Evolutionary conservation across 2,888 invertebrate genomes (phyloP).

Genomic region (Athalia cordata): DNA sequence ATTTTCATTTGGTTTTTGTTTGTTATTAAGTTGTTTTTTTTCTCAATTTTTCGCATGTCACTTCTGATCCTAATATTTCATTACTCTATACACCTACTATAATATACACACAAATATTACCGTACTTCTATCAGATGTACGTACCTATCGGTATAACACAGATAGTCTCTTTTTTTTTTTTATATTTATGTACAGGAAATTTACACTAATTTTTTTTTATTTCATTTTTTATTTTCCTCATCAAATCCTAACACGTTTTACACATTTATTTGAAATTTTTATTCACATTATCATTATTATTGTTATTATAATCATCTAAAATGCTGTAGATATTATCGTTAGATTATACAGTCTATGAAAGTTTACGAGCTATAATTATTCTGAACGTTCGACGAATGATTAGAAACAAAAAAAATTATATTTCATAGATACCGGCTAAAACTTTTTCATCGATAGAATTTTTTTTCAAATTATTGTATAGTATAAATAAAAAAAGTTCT

Average conservation of each 20-base stretch:
- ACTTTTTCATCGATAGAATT: no score
- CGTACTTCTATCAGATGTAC: not conserved
- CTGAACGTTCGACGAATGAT: no score
- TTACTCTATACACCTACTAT: not conserved
- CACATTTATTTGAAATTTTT: slow-evolving; percentile 20
- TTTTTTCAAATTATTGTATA: no score
- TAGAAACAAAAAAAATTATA: no score
- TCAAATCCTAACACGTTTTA: slow-evolving; percentile 34
- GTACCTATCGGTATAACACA: no score
- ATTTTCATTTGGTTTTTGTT: slow-evolving; percentile 6
- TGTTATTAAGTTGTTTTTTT: no score
- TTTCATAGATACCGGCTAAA: no score
- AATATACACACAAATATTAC: not conserved
- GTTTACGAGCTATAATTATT: no score
- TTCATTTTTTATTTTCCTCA: not conserved
- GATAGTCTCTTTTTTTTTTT: not conserved
- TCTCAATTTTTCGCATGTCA: no score
- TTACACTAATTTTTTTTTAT: slow-evolving; percentile 25
- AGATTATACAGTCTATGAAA: no score
- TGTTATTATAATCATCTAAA: not conserved
- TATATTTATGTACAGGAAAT: slow-evolving; percentile 44
- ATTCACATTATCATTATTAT: not conserved
- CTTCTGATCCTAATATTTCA: not conserved
- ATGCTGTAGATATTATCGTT: no score
- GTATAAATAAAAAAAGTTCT: no score